Percentiles rank a stretch among this genome's conserved stretches.
These are phyloP conservation scores for Lanistes nyassanus DNA, from an alignment of 1,140 invertebrate species.

Conservation along the genomic window DNA sequence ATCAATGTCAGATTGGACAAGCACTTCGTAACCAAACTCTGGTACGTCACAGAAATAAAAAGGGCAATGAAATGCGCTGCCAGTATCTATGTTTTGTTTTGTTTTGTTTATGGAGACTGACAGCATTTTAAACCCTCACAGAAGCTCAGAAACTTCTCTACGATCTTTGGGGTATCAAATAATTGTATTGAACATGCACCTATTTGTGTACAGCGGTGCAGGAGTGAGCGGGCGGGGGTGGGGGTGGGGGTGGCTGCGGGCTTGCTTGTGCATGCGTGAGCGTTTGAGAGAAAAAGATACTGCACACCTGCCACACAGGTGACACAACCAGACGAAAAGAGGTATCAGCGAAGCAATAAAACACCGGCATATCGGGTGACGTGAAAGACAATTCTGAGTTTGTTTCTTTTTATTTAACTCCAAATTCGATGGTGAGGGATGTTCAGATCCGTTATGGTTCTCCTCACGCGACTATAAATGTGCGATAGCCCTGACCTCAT, in stretches of 20 bases:
- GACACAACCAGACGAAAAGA: no score
- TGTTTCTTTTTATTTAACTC: no score
- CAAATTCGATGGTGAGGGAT: no score
- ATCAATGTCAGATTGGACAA: no score
- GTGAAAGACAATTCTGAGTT: no score
- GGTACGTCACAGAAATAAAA: not conserved
- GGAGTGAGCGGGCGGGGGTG: not conserved
- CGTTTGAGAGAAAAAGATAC: not conserved
- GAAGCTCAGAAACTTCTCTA: not conserved
- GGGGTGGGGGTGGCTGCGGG: not conserved
- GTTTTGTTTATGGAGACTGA: not conserved
- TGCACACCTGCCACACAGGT: no score
- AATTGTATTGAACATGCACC: not conserved
- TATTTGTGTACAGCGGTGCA: not conserved
- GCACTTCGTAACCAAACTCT: no score
- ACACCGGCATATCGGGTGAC: no score
- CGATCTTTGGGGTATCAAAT: not conserved
- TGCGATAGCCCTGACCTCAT: no score
- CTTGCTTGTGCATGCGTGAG: constrained; percentile 12
- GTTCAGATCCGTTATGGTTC: no score
- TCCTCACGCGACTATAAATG: no score
- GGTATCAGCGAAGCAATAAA: no score
- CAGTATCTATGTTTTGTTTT: not conserved
- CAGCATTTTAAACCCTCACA: not conserved
- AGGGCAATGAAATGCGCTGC: not conserved